Conservation (phyloP, 2,113 vertebrate genomes). For the Serilophus lunatus region DNA sequence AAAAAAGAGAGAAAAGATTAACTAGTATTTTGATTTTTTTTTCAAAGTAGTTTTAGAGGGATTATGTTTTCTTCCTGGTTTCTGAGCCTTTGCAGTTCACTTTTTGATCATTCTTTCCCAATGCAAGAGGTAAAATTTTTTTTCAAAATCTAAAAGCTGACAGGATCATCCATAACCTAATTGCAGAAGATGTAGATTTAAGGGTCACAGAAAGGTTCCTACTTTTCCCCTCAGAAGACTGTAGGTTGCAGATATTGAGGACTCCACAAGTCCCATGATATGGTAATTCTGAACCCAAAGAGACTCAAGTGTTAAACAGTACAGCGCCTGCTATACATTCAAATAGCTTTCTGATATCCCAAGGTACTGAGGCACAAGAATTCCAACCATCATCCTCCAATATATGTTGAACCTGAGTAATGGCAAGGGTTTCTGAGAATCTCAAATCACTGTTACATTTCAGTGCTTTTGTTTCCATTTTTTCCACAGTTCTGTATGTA, state of each 20-base stretch:
- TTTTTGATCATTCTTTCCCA: neutral
- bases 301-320: neutral
- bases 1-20: fast-evolving
- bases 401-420: neutral
- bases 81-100: neutral
- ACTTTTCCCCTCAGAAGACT: neutral
- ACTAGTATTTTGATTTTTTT: neutral
- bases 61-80: neutral
- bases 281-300: neutral
- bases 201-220: neutral
- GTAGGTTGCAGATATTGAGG: neutral
- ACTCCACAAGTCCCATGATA: fast-evolving
- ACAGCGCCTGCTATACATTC: neutral
- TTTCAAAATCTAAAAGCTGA: neutral
- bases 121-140: neutral
- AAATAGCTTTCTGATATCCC: neutral
- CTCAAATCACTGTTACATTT: neutral
- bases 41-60: neutral
- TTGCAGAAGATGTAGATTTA: neutral
- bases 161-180: neutral
- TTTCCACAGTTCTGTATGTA: neutral
- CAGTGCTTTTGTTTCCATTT: neutral
- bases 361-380: neutral
- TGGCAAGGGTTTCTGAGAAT: neutral
- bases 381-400: neutral